Base-by-base conservation (phyloP, 1,140 invertebrate species). In the Formica selysi region DNA sequence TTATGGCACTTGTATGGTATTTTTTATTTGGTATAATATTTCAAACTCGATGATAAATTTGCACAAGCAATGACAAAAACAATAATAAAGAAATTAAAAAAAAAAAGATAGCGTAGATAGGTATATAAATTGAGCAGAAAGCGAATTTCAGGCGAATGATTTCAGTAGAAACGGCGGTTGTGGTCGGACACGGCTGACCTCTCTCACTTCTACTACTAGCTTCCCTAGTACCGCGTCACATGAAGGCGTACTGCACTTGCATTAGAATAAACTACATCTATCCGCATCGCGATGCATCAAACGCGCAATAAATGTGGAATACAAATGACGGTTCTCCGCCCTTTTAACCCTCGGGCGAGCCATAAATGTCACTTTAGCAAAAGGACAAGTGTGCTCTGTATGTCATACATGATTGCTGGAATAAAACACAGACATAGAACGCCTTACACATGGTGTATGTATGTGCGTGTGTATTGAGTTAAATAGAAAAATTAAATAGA, bases 291-390 rank as follows among this genome's bases (percentile, higher is more conserved):
- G 67, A 36, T 83, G 26, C 68, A 62, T 83, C 68, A 83, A 74
- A 83, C 68, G 54, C 29, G 67, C n/a, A 62, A 83, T 83, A 83
- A 74, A 83, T 83, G 79, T 22, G 13, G 54, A 73, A 74, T 74
- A 38, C 13, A 44, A 73, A 64, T 80, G 64, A 67, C 36, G 38
- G 44, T 57, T 36, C 38, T 74, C 22, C 6, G 38, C 44, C 79
- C 38, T 57, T 83, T 74, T 74, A 83, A 74, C 79, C 54, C 29
- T 61, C 57, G n/a, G n/a, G 8, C 36, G 36, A 70, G 51, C 16
- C n/a, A 8, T 8, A 26, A 73, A 59, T n/a, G 22, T 59, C n/a
- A 19, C n/a, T 41, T 73, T n/a, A 57, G 41, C 54, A 74, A 74
- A 83, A n/a, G 26, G 70, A 73, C 22, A 62, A 29, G 6, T n/a